Percentiles rank a stretch among this genome's conserved stretches.
Evolutionary conservation across 2,888 invertebrate species (phyloP).

Genomic region (Hemithea aestivaria): DNA sequence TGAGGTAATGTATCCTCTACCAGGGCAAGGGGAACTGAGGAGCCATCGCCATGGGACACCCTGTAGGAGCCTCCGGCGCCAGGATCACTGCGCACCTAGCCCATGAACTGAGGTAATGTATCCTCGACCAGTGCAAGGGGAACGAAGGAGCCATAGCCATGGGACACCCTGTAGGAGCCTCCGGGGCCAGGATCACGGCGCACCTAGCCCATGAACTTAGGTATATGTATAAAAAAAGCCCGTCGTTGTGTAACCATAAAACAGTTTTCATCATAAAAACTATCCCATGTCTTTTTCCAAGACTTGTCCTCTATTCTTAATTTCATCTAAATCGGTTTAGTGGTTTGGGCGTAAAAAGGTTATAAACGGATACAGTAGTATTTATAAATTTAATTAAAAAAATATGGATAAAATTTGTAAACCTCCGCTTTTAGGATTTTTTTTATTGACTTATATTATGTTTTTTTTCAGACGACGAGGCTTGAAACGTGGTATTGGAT

Average conservation of each 20-base stretch:
- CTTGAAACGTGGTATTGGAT: conserved; percentile 91
- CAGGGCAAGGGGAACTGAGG: conserved; percentile 93
- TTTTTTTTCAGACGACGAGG: conserved; percentile 84
- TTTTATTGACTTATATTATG: too few relatives aligned
- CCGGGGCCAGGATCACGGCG: conserved; percentile 93
- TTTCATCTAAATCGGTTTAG: too few relatives aligned
- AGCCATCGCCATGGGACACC: conserved; percentile 96
- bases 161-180: conserved; percentile 95
- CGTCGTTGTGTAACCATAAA: too few relatives aligned
- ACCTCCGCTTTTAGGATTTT: too few relatives aligned
- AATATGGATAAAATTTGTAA: too few relatives aligned
- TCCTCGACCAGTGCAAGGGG: conserved; percentile 88
- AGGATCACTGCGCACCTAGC: conserved; percentile 93
- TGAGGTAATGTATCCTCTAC: conserved; percentile 87
- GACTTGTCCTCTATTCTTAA: too few relatives aligned
- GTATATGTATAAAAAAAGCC: conserved; percentile 72
- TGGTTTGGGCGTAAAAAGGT: too few relatives aligned
- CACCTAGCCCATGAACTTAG: conserved; percentile 93
- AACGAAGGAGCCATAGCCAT: conserved; percentile 97
- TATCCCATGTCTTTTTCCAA: too few relatives aligned
- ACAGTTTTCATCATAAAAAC: too few relatives aligned
- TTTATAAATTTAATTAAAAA: too few relatives aligned
- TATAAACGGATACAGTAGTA: too few relatives aligned
- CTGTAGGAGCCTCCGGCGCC: conserved; percentile 94
- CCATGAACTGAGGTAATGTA: conserved; percentile 88